phyloP scores from a whole-genome alignment of 2,888 invertebrate species.

The Drosophila setosimentum region DNA sequence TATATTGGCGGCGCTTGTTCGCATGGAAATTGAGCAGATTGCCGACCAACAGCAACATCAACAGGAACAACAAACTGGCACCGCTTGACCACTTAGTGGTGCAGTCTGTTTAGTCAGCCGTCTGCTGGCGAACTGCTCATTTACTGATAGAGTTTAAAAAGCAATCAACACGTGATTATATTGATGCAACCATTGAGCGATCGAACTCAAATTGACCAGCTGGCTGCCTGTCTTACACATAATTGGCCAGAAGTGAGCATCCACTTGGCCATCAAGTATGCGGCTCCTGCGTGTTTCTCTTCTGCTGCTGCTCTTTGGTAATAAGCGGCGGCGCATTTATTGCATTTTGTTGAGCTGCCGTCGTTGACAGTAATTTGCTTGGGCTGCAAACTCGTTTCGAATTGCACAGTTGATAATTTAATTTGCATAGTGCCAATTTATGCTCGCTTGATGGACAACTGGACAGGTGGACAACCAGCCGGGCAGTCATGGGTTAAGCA shows the following conservation, averaged over 20 bases:
- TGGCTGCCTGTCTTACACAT: constrained; percentile 76
- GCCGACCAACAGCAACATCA: background rate
- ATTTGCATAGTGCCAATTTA: constrained; percentile 84
- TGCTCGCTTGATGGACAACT: constrained; percentile 73
- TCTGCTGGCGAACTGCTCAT: constrained; percentile 54
- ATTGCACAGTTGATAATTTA: constrained; percentile 80
- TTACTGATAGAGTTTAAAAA: constrained; percentile 73
- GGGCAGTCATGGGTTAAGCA: constrained; percentile 67
- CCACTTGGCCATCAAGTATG: constrained; percentile 3
- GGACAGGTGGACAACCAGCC: constrained; percentile 24
- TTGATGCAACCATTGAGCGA: constrained; percentile 65
- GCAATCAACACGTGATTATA: constrained; percentile 82
- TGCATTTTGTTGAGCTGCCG: constrained; percentile 64
- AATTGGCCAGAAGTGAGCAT: constrained; percentile 53
- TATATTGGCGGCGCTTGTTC: constrained; percentile 59
- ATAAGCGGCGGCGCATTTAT: constrained; percentile 74
- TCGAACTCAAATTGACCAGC: constrained; percentile 28
- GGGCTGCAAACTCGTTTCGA: constrained; percentile 68
- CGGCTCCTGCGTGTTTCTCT: constrained; percentile 20
- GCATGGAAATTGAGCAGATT: constrained; percentile 48
- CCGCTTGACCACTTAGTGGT: constrained; percentile 20
- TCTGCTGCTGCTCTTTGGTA: constrained; percentile 38
- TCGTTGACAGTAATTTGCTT: constrained; percentile 82
- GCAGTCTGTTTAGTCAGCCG: constrained; percentile 1
- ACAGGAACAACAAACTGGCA: constrained; percentile 15